Evolutionary conservation across 2,888 invertebrate species (phyloP).

Genomic region (Latrodectus elegans): DNA sequence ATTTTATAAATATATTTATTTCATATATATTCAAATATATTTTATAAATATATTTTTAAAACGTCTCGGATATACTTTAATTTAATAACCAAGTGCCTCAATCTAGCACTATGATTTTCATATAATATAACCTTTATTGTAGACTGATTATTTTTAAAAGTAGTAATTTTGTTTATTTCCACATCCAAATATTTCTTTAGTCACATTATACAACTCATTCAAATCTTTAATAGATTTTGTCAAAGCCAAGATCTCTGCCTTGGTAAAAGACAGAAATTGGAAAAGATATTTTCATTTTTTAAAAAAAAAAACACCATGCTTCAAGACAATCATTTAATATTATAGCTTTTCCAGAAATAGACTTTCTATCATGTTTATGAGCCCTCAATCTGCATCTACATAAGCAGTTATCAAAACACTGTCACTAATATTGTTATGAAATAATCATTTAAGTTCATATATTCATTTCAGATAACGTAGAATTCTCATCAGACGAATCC

Average conservation of each 20-base stretch:
- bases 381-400: constrained; percentile 32
- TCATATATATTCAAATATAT: no score
- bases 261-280: constrained; percentile 5
- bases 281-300: constrained; percentile 4
- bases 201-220: constrained; percentile 2
- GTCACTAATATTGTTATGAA: constrained; percentile 29
- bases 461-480: constrained; percentile 31
- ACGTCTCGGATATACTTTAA: neutral
- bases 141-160: constrained; percentile 25
- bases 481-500: constrained; percentile 33
- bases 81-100: constrained; percentile 19
- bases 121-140: constrained; percentile 4
- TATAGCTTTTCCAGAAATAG: constrained; percentile 21
- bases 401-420: constrained; percentile 18
- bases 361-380: constrained; percentile 21
- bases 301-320: neutral
- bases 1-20: no score
- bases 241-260: constrained; percentile 26
- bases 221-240: constrained; percentile 25
- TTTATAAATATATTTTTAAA: neutral
- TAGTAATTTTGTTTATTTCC: neutral
- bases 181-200: constrained; percentile 11
- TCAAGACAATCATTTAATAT: constrained; percentile 8
- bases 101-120: constrained; percentile 18
- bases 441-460: constrained; percentile 26